Percentiles rank a stretch among this genome's conserved stretches.
These are phyloP conservation scores for Chaunax sp. DNA, from an alignment of 2,797 vertebrate genomes.

Conservation along the genomic window DNA sequence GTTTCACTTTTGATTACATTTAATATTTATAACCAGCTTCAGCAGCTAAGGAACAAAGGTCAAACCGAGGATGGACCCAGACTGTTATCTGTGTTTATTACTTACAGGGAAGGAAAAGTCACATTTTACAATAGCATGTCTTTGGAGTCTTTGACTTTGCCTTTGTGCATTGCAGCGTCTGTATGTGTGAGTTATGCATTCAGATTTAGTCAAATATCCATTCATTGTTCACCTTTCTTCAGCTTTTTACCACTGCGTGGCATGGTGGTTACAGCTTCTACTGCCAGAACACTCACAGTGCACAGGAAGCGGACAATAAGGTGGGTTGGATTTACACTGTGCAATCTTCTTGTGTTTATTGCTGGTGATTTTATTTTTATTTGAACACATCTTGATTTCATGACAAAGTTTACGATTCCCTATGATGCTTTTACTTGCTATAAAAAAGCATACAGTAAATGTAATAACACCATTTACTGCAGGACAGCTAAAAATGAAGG, in stretches of 20 bases:
- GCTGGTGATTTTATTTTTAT: neutral
- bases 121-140: neutral
- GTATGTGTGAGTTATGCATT: neutral
- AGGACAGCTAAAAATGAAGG: neutral
- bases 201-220: neutral
- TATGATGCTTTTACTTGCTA: neutral
- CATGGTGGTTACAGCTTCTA: slow-evolving; percentile 92
- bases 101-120: neutral
- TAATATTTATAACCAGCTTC: neutral
- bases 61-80: too few species aligned
- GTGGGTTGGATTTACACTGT: slow-evolving; percentile 73
- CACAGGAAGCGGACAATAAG: slow-evolving; percentile 90
- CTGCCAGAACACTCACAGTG: slow-evolving; percentile 93
- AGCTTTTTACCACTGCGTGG: slow-evolving; percentile 90
- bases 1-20: too few species aligned
- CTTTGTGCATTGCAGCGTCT: neutral
- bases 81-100: neutral
- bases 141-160: neutral
- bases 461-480: neutral
- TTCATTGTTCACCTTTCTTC: slow-evolving; percentile 39
- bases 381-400: neutral
- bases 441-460: neutral
- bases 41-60: neutral
- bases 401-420: neutral
- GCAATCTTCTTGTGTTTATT: slow-evolving; percentile 7